Conservation (phyloP, 2,888 invertebrate species). For the Acrocyrtus sp. region DNA sequence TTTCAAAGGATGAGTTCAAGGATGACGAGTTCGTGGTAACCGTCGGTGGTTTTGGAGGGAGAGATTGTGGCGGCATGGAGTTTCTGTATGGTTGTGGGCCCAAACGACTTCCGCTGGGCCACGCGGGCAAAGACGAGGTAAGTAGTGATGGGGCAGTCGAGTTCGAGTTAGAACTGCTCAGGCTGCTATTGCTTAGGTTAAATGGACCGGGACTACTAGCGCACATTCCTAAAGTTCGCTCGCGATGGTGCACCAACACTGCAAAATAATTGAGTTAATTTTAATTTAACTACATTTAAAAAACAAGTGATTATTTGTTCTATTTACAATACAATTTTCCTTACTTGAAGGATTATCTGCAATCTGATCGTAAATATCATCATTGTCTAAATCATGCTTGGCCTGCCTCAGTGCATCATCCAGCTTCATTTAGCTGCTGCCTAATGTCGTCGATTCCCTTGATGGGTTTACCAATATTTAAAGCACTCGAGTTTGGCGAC, state of each 20-base stretch:
- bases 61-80: slow-evolving; percentile 52
- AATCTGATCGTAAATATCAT: slow-evolving; percentile 69
- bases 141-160: slow-evolving; percentile 47
- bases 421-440: slow-evolving; percentile 68
- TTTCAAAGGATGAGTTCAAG: slow-evolving; percentile 25
- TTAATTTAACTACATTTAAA: not conserved
- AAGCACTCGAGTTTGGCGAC: slow-evolving; percentile 66
- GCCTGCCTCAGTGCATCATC: slow-evolving; percentile 69
- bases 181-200: slow-evolving; percentile 62
- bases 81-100: slow-evolving; percentile 61
- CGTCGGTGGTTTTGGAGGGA: slow-evolving; percentile 56
- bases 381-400: slow-evolving; percentile 70
- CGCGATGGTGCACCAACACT: slow-evolving; percentile 62
- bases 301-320: not conserved
- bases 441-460: slow-evolving; percentile 59
- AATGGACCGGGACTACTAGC: slow-evolving; percentile 51
- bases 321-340: slow-evolving; percentile 14
- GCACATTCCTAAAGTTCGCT: slow-evolving; percentile 53
- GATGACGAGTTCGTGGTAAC: slow-evolving; percentile 22
- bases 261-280: slow-evolving; percentile 6
- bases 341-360: slow-evolving; percentile 67
- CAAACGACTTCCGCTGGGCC: slow-evolving; percentile 52
- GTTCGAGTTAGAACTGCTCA: slow-evolving; percentile 61
- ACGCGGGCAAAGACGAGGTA: slow-evolving; percentile 48
- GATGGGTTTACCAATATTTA: slow-evolving; percentile 47